Conservation (phyloP, 2,113 vertebrate genomes). For the Sarotherodon lohbergeri region DNA sequence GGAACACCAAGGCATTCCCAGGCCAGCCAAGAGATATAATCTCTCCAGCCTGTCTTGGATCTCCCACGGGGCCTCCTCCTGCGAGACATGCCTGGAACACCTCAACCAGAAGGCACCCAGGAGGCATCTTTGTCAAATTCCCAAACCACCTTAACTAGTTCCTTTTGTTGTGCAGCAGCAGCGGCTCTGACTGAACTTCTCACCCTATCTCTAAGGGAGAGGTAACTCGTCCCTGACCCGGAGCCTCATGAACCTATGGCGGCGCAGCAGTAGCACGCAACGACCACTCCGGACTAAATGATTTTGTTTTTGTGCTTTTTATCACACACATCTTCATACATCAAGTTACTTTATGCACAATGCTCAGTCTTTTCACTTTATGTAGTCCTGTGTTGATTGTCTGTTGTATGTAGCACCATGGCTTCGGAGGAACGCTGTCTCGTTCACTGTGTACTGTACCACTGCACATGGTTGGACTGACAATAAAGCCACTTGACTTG, state of each 20-base stretch:
- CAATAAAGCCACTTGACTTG: not conserved
- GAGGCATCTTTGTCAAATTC: not conserved
- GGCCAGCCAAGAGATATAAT: not conserved
- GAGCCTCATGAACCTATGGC: not conserved
- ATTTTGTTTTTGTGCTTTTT: not conserved
- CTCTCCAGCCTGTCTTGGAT: not conserved
- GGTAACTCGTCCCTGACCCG: not conserved
- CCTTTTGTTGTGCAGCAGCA: not conserved
- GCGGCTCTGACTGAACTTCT: not conserved
- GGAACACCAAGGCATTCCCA: not conserved
- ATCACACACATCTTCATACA: not conserved
- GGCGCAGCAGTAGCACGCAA: not conserved
- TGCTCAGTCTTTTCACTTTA: not conserved
- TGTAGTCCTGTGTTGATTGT: not conserved
- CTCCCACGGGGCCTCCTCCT: not conserved
- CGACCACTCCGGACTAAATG: fast-evolving
- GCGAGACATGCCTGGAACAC: not conserved
- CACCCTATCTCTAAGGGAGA: not conserved
- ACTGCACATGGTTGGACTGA: not conserved
- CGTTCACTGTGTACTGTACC: not conserved
- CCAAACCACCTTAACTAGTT: not conserved
- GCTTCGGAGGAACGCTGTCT: not conserved
- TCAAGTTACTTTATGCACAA: not conserved
- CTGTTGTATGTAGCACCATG: not conserved
- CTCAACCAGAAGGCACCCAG: not conserved